Base-by-base conservation (phyloP, 2,888 invertebrate genomes). In the Acleris laterana region DNA sequence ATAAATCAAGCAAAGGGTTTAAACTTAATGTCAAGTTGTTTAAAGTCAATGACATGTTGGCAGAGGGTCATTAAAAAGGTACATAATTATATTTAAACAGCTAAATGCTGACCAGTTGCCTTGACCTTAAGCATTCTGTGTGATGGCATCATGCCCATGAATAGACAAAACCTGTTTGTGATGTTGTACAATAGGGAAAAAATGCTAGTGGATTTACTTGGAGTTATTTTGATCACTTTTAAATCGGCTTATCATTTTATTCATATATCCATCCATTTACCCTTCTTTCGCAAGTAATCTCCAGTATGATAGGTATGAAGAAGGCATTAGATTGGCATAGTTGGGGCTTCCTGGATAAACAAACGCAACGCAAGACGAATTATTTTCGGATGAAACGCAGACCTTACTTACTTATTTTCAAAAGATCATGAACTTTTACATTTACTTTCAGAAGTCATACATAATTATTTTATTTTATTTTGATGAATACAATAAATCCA, bases 121-220 rank as follows among this genome's bases (percentile, higher is more conserved):
- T 69, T 85, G 85, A 85, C 80, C 82, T 72, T 69, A 77, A 78
- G 71, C 77, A 79, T 83, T 83, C 79, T 79, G 70, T 72, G 66
- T 72, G 66, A 69, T 71, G 70, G 68, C 69, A 71, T 71, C 69
- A 70, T 76, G 71, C 74, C 64, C 68, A 63, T 72, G 64, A 70
- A 68, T 68, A 70, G 62, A 44, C 66, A 66, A 74, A 79, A 80
- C 82, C 74, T 62, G 83, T 82, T 83, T 63, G 48, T 69, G 63
- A 50, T 66, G 49, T 62, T 61, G 52, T 68, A 56, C 53, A 61
- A 58, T 65, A 62, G 61, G 50, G 16, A 19, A 49, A 56, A 56
- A 56, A 38, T 38, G 38, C 52, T 57, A 57, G 32, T 46, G n/a
- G 25, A 51, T 55, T 19, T 57, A 48, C 22, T 19, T 20, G 13